phyloP scores from a whole-genome alignment of 2,113 vertebrate species.

The Madoqua kirkii region DNA sequence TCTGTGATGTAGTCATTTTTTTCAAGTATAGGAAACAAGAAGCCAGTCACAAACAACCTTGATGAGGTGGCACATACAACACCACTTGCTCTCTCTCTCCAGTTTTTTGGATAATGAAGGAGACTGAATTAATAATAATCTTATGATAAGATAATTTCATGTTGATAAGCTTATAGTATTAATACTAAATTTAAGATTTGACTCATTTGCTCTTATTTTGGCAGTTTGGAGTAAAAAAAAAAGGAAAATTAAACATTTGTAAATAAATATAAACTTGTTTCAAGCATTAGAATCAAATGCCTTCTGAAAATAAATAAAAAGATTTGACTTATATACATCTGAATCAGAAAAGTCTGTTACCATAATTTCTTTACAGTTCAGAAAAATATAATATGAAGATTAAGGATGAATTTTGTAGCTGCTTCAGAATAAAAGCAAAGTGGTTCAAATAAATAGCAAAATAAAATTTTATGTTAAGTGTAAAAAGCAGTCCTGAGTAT shows the following conservation, averaged over 20 bases:
- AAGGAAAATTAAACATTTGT: not conserved
- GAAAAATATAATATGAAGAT: not conserved
- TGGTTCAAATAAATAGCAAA: constrained; percentile 15
- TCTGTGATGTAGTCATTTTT: not conserved
- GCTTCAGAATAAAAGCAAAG: not conserved
- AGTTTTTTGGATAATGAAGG: not conserved
- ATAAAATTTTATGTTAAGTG: not conserved
- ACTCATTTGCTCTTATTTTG: not conserved
- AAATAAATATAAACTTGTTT: not conserved
- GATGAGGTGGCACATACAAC: not conserved
- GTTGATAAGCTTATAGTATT: not conserved
- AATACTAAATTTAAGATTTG: not conserved
- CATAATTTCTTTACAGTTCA: not conserved
- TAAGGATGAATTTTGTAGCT: not conserved
- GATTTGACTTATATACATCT: not conserved
- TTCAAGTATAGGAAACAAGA: not conserved
- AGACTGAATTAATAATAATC: not conserved
- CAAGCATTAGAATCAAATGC: not conserved
- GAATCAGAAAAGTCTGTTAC: not conserved
- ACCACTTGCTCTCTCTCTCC: not conserved
- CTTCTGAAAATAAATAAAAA: constrained; percentile 9
- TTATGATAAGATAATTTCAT: not conserved
- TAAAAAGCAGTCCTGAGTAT: not conserved
- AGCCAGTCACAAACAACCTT: not conserved
- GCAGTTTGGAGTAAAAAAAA: not conserved